A percentile compares a stretch with the other conserved stretches of the same genome.
phyloP scores from a whole-genome alignment of 2,888 invertebrate species.

The Halictus quadricinctus region DNA sequence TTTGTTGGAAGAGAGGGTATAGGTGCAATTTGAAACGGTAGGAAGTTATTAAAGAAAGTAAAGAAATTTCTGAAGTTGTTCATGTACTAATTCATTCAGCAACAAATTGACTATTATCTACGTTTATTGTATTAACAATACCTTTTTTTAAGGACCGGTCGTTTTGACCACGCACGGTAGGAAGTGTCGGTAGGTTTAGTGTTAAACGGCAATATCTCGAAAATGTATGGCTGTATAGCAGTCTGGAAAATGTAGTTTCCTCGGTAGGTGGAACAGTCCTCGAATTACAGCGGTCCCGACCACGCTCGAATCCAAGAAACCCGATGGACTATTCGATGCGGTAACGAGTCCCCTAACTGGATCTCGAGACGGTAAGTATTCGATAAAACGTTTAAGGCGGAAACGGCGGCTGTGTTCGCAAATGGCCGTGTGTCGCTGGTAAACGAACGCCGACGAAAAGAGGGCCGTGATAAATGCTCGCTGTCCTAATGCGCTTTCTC shows the following conservation, averaged over 20 bases:
- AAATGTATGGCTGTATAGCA: background rate
- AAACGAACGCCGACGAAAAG: constrained; percentile 34
- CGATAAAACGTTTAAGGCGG: constrained; percentile 57
- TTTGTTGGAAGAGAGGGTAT: too few relatives aligned
- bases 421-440: constrained; percentile 28
- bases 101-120: too few relatives aligned
- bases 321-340: constrained; percentile 27
- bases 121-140: too few relatives aligned
- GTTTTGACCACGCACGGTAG: too few relatives aligned
- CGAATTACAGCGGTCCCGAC: background rate
- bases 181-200: too few relatives aligned
- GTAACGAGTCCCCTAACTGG: constrained; percentile 2
- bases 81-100: too few relatives aligned
- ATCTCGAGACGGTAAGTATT: constrained; percentile 31
- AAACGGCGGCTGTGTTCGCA: constrained; percentile 25
- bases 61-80: too few relatives aligned
- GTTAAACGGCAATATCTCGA: too few relatives aligned
- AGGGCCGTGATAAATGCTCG: constrained; percentile 46
- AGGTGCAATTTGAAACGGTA: too few relatives aligned
- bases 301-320: constrained; percentile 45
- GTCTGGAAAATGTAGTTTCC: background rate
- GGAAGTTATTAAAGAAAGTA: too few relatives aligned
- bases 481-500: constrained; percentile 28
- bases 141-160: too few relatives aligned
- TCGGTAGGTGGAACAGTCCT: background rate